These are phyloP conservation scores for Hydrocynus forskahlii DNA, from an alignment of 2,797 vertebrate species.

Conservation along the genomic window DNA sequence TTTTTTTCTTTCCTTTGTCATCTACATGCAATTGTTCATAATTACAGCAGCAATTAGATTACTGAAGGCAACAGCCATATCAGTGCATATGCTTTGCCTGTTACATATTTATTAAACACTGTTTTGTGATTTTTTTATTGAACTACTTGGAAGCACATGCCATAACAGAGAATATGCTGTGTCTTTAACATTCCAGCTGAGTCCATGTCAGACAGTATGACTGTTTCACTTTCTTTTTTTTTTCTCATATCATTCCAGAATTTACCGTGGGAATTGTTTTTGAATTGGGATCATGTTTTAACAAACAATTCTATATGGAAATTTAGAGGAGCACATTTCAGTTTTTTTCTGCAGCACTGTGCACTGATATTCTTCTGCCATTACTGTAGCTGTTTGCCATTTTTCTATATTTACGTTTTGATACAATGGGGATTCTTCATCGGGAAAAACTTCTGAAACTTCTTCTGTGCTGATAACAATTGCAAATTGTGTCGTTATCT, in stretches of 20 bases:
- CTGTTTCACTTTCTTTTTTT: constrained; percentile 54
- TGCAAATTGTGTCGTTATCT: background rate
- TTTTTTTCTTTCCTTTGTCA: background rate
- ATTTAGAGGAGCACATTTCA: background rate
- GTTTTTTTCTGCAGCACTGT: background rate
- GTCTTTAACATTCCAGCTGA: constrained; percentile 53
- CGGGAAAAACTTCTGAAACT: too few species aligned
- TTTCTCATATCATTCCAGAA: constrained; percentile 53
- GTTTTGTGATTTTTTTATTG: too few species aligned
- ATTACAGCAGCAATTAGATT: constrained; percentile 55
- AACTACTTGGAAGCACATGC: constrained; percentile 54
- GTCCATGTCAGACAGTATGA: constrained; percentile 56
- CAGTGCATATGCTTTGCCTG: constrained; percentile 79
- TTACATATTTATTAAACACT: constrained; percentile 75
- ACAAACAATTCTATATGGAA: background rate
- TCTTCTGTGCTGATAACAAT: background rate
- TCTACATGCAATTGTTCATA: background rate
- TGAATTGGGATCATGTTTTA: background rate
- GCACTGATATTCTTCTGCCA: background rate
- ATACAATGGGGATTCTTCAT: too few species aligned
- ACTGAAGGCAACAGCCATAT: constrained; percentile 75
- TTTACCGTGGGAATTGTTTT: constrained; percentile 4
- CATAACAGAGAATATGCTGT: constrained; percentile 52
- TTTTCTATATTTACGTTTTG: too few species aligned
- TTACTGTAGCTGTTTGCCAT: too few species aligned